Evolutionary conservation across 2,113 vertebrate genomes (phyloP), one percentile per base, ranked within the genome.

Genomic region (Bagarius yarrelli): DNA sequence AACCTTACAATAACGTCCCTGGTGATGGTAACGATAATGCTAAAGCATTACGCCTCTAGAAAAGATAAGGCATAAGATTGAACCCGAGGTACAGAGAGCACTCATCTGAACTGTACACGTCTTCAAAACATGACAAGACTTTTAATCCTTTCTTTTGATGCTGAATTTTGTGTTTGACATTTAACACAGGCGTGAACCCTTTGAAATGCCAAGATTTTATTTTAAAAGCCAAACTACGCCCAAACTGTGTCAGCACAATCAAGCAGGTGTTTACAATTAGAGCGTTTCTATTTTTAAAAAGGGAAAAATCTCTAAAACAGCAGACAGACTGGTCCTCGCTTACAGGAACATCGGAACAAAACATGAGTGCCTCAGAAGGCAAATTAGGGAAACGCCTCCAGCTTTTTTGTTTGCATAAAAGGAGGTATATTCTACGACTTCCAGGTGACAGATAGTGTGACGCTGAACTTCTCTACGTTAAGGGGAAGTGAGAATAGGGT

Each of bases 1-100:
- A 34, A 76, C 63, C 36, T 23, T 76, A 27, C 16, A 57, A 67
- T 57, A 60, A 56, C 11, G 9, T 27, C 47, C 30, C 16, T 64
- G 34, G 18, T 15, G 4, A 16, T 44, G 61, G 64, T 66, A 19
- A 69, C 34, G 3, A 25, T 60, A 55, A 81, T 55, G 70, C 73
- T 63, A 63, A 73, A 23, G n/a, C 19, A 55, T 71, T 40, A 70
- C 6, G 9, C 15, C 63, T 14, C 53, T 57, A 47, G 27, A 67
- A 21, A 40, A 86, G 88, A 91, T 87, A 89, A 87, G n/a, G 32
- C 63, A 75, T 71, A 4, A 84, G 84, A 87, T 89, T 87, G 44
- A 64, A 50, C 74, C 25, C 8, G 21, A 4, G 15, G 73, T 66
- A 76, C 30, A 79, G 81, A 80, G 87, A 86, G 19, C 19, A 76